Base-by-base conservation (phyloP, 2,113 vertebrate genomes). In the Desmodus rotundus region DNA sequence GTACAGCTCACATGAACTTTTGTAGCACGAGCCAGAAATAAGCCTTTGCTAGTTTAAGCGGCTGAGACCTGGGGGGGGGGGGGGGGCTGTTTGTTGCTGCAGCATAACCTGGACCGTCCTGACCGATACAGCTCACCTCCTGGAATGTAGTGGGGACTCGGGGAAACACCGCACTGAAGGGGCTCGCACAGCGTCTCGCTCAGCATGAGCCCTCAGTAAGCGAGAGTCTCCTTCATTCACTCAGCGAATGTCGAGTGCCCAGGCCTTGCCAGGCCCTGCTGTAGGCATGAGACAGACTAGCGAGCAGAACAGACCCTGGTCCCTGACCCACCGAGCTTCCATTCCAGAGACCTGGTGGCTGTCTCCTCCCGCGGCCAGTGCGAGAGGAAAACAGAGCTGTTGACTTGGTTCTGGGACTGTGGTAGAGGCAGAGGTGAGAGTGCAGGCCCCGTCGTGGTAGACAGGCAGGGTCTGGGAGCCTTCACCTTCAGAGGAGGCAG, bases 171-270 rank as follows among this genome's bases (percentile, higher is more conserved):
- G 16, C 24, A 1, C 2, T 7, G 26, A 26, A 38, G 2, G 33
- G 28, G 19, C 61, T 50, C 20, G 68, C 47, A 2, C 2, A 0
- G 72, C 36, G 15, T 24, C 58, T 31, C 26, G 3, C 65, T 36
- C 10, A 0, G 4, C 5, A 33, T 0, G 10, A 17, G 11, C 20
- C 7, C 17, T 17, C 36, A 0, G 1, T 20, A 10, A 33, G 14
- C 1, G 10, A 9, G 2, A 17, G 26, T 3, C 58, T 45, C 54
- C 36, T 43, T 17, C 20, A 14, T 56, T 45, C 36, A 19, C 17
- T 77, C 72, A 36, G 0, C 58, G n/a, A 16, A 15, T 16, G 22
- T 16, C 43, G 56, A 63, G n/a, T 0, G 2, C 54, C 68, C 31
- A 16, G 1, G 14, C 43, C 26, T 50, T 7, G 50, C 22, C 54